Evolutionary conservation across 1,140 invertebrate species (phyloP).

Genomic region (Sipha flava): DNA sequence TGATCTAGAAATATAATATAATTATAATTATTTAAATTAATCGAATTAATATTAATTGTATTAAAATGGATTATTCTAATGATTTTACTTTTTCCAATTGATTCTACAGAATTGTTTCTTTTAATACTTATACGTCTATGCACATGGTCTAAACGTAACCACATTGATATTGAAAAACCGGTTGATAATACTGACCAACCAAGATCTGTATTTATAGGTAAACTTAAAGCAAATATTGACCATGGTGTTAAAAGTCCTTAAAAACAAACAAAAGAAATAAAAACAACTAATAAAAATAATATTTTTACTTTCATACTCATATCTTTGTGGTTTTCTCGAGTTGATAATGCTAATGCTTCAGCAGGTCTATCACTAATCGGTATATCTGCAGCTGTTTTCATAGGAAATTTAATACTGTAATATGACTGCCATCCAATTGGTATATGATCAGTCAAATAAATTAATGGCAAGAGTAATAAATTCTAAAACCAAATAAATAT

Average conservation of each 20-base stretch:
- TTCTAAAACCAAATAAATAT: constrained; percentile 36
- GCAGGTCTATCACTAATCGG: constrained; percentile 35
- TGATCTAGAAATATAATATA: neutral
- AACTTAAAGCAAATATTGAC: constrained; percentile 47
- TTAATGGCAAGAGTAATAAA: constrained; percentile 48
- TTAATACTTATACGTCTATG: constrained; percentile 26
- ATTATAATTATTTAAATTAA: neutral
- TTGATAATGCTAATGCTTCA: constrained; percentile 37
- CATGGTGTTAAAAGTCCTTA: constrained; percentile 44
- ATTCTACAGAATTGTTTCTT: constrained; percentile 4
- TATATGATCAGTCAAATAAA: constrained; percentile 46
- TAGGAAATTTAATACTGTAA: constrained; percentile 52
- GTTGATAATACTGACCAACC: constrained; percentile 54
- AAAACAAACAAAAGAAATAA: neutral
- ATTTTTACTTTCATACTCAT: neutral
- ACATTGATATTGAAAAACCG: constrained; percentile 52
- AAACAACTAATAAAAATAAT: neutral
- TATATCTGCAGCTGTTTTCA: constrained; percentile 33
- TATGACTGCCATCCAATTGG: constrained; percentile 47
- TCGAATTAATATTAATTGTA: too few species aligned
- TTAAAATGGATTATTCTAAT: too few species aligned
- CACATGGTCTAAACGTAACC: constrained; percentile 42
- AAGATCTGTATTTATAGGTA: constrained; percentile 48
- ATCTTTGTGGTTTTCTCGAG: constrained; percentile 35
- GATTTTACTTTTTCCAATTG: constrained; percentile 21